Evolutionary conservation across 2,888 invertebrate species (phyloP).

Genomic region (Latrodectus hesperus): DNA sequence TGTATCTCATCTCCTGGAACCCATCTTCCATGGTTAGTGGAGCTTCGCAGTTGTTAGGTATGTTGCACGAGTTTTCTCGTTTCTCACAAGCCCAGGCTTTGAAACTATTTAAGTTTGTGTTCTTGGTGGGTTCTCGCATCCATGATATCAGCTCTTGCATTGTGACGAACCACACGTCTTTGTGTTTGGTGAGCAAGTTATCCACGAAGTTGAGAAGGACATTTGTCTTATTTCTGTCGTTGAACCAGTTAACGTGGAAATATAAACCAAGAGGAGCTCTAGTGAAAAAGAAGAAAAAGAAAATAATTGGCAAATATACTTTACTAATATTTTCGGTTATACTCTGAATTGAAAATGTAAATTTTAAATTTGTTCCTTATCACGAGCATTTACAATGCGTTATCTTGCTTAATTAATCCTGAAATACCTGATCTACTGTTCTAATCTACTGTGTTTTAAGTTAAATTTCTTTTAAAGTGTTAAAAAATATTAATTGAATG

Average conservation of each 20-base stretch:
- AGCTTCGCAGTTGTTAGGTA: conserved; percentile 78
- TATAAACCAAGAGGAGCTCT: conserved; percentile 71
- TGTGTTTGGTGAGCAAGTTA: conserved; percentile 65
- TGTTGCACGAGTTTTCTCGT: conserved; percentile 67
- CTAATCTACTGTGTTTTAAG: too few relatives aligned
- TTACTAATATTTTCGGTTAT: too few relatives aligned
- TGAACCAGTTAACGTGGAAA: conserved; percentile 72
- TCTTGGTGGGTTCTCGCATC: conserved; percentile 70
- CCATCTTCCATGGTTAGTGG: conserved; percentile 77
- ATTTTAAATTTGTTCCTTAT: too few relatives aligned
- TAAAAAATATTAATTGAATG: too few relatives aligned
- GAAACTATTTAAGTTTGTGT: conserved; percentile 47
- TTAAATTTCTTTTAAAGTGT: too few relatives aligned
- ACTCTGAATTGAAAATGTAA: too few relatives aligned
- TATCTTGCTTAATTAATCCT: too few relatives aligned
- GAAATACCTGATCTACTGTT: too few relatives aligned
- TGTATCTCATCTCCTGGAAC: conserved; percentile 77
- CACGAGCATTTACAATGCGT: too few relatives aligned
- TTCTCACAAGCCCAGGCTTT: conserved; percentile 76
- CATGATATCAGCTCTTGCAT: conserved; percentile 70
- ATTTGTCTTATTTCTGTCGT: conserved; percentile 70
- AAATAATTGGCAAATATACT: too few relatives aligned
- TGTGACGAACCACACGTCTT: conserved; percentile 72
- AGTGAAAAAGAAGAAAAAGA: too few relatives aligned
- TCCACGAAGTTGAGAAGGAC: conserved; percentile 71